Evolutionary conservation across 1,140 invertebrate species (phyloP).

Genomic region (Vanessa tameamea): DNA sequence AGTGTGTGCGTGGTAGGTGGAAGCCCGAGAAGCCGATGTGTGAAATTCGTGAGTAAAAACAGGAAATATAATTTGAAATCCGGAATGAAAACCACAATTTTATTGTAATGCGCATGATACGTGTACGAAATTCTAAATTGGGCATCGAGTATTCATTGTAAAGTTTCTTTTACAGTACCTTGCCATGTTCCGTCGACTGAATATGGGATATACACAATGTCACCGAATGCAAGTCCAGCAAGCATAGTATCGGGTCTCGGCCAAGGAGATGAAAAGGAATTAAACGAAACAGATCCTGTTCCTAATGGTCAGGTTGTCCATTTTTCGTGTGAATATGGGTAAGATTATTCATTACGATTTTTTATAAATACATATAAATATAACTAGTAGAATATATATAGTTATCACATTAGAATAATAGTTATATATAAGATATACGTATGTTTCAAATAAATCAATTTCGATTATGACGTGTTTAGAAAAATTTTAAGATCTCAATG

Average conservation of each 20-base stretch:
- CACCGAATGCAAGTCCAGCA: slow-evolving; percentile 62
- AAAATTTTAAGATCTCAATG: too few species aligned
- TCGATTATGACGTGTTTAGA: too few species aligned
- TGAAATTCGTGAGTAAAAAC: slow-evolving; percentile 84
- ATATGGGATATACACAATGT: slow-evolving; percentile 84
- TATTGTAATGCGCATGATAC: slow-evolving; percentile 42
- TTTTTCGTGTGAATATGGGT: slow-evolving; percentile 85
- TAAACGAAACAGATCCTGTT: slow-evolving; percentile 82
- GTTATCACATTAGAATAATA: too few species aligned
- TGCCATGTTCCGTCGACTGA: slow-evolving; percentile 84
- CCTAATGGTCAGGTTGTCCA: slow-evolving; percentile 84
- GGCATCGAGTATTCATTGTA: slow-evolving; percentile 13
- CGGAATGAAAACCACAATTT: slow-evolving; percentile 29
- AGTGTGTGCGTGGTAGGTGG: slow-evolving; percentile 90
- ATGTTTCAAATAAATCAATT: too few species aligned
- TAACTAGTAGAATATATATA: too few species aligned
- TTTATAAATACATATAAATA: too few species aligned
- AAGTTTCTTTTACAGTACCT: slow-evolving; percentile 79
- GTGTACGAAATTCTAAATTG: slow-evolving; percentile 25
- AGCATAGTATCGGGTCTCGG: slow-evolving; percentile 64
- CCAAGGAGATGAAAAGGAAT: slow-evolving; percentile 68
- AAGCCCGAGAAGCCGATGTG: slow-evolving; percentile 90
- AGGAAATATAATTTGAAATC: slow-evolving; percentile 10
- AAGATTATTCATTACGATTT: slow-evolving; percentile 18
- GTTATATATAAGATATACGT: too few species aligned